Base-by-base conservation (phyloP, 2,888 invertebrate species). In the Beris morrisii region DNA sequence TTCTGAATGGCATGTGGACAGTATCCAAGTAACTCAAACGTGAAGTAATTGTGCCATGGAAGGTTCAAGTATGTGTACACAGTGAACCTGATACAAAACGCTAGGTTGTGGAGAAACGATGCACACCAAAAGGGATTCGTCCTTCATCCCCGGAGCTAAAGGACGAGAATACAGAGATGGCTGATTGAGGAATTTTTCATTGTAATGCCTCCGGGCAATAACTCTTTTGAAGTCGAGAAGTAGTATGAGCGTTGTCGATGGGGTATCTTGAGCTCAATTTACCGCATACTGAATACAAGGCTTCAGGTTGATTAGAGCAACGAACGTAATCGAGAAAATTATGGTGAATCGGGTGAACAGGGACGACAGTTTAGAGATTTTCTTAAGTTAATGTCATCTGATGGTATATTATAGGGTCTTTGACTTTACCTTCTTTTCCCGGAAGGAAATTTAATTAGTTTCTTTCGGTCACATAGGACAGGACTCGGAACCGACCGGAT, bases 391-490 rank as follows among this genome's bases (percentile, higher is more conserved):
- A 52, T 61, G 61, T 50, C 52, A 61, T 38, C 50, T 38, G 61
- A 38, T 61, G 50, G 61, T 61, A 50, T 50, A 52, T 50, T 61
- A 52, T 50, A 61, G 61, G 61, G 61, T 52, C 43, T 61, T 61
- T 61, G 61, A 32, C 52, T 61, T 50, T 50, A 50, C 52, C 50
- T 52, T 38, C 9, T 38, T 32, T 56, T 22, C 43, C 32, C 30
- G 50, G 9, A 61, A 50, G 61, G 50, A 52, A 61, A 61, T 61
- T 61, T 61, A 61, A 61, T 61, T 61, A 50, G 61, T 61, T 61
- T 61, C 22, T 59, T 50, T 48, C 48, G 4, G 38, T 38, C 38
- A 22, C 22, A 22, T 22, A 22, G 22, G 3, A 22, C 22, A 22
- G 22, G 22, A 1, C 2, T 2, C 22, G 22, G 22, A 22, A 22